phyloP scores from a whole-genome alignment of 1,140 invertebrate species.

The Coenobita brevimanus region DNA sequence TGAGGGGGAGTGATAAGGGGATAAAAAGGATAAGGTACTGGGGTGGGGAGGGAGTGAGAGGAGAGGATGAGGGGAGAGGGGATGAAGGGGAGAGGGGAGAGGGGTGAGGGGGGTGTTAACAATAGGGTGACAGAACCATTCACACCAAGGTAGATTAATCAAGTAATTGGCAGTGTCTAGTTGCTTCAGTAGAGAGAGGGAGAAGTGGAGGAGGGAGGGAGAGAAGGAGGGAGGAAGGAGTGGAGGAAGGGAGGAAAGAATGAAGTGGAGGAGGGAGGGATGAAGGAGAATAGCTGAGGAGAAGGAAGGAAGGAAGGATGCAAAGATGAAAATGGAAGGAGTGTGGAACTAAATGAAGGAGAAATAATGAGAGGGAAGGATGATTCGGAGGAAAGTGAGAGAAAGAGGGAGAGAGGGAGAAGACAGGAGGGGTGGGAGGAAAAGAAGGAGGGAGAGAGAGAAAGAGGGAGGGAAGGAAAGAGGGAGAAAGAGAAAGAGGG shows the following conservation, averaged over 20 bases:
- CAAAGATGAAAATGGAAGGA: neutral
- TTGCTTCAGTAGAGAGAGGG: too few relatives aligned
- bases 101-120: too few relatives aligned
- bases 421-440: neutral
- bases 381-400: neutral
- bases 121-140: too few relatives aligned
- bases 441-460: neutral
- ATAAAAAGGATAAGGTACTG: neutral
- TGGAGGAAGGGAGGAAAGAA: neutral
- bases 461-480: conserved; percentile 4
- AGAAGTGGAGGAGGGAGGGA: neutral
- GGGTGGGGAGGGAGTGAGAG: neutral
- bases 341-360: neutral
- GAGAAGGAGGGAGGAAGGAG: neutral
- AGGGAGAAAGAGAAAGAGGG: neutral
- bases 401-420: neutral
- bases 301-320: too few relatives aligned
- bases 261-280: neutral
- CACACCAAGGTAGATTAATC: too few relatives aligned
- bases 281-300: neutral
- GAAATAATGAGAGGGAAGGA: neutral
- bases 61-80: neutral
- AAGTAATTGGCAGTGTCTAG: too few relatives aligned
- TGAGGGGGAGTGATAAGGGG: neutral
- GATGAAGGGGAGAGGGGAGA: neutral